Base-by-base conservation (phyloP, 2,888 invertebrate species). In the Morpho achilles region DNA sequence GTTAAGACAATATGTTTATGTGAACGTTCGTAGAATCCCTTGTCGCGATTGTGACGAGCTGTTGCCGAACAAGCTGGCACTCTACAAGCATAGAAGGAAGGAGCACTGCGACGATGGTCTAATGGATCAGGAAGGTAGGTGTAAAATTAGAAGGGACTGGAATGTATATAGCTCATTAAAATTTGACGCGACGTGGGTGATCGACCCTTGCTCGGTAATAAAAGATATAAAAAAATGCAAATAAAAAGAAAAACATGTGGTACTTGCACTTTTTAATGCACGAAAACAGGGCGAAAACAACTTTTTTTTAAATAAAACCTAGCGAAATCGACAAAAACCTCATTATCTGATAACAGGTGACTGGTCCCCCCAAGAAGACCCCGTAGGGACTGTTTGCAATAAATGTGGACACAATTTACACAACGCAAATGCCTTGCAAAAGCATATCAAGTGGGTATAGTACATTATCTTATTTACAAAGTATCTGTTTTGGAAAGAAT, bases 31-130 rank as follows among this genome's bases (percentile, higher is more conserved):
- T 50, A 89, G 90, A 59, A 88, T 89, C 49, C 87, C 87, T 0
- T 90, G 89, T 58, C 77, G 89, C 0, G 90, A 90, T 56, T 90
- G 90, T 45, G 80, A 83, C 1, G 83, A 84, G 54, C 69, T 87
- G 0, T 58, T 90, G 69, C 84, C 88, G 56, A 88, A 87, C 70
- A 90, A 89, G 69, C 84, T 78, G 54, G 89, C 87, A 0, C 79
- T 90, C 0, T 88, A 90, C 62, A 83, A 81, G 3, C 90, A 90
- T 61, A 79, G 89, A 62, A 82, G 84, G 70, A 84, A 86, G 62
- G 81, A 84, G 44, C 90, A 90, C 51, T 80, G 78, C 60, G 83
- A 81, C 46, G 61, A 69, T 59, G 63, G 76, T 2, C 53, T 72
- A 22, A 57, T 68, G 8, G 69, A 67, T 9, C 67, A 62, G 51